phyloP scores from a whole-genome alignment of 2,113 vertebrate genomes.

The Entosphenus tridentatus region DNA sequence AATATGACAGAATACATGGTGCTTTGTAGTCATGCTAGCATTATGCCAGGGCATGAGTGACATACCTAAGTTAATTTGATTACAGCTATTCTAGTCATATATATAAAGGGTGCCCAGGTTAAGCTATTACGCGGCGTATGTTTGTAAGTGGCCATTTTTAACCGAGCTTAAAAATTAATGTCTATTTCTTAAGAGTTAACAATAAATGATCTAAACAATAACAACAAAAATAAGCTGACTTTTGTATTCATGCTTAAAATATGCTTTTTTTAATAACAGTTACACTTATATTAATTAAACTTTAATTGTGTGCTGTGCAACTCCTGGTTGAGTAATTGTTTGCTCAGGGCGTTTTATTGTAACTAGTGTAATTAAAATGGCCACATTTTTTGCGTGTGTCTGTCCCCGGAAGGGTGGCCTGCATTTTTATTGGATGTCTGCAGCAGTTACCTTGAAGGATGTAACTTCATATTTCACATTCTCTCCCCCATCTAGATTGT shows the following conservation, averaged over 20 bases:
- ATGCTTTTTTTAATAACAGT: slow-evolving; percentile 19
- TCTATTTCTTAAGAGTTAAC: no score
- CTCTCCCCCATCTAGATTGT: slow-evolving; percentile 99
- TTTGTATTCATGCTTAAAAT: background rate
- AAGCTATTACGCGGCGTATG: slow-evolving; percentile 54
- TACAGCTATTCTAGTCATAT: no score
- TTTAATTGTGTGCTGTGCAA: no score
- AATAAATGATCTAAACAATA: no score
- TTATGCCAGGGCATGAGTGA: no score
- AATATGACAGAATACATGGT: no score
- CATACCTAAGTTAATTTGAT: no score
- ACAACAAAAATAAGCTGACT: no score
- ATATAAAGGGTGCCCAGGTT: slow-evolving; percentile 18
- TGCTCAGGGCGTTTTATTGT: slow-evolving; percentile 23
- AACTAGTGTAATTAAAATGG: slow-evolving; percentile 35
- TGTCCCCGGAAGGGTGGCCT: slow-evolving; percentile 97
- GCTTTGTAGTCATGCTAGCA: no score
- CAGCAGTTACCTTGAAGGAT: slow-evolving; percentile 99
- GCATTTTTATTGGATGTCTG: slow-evolving; percentile 97
- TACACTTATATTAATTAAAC: no score
- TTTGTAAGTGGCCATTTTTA: slow-evolving; percentile 48
- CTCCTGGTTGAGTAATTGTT: slow-evolving; percentile 9
- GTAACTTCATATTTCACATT: slow-evolving; percentile 99
- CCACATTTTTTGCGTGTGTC: slow-evolving; percentile 63
- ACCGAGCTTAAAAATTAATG: slow-evolving; percentile 1